A percentile compares a stretch with the other conserved stretches of the same genome.
These are phyloP conservation scores for Craniophora ligustri DNA, from an alignment of 2,888 invertebrate genomes.

Conservation along the genomic window DNA sequence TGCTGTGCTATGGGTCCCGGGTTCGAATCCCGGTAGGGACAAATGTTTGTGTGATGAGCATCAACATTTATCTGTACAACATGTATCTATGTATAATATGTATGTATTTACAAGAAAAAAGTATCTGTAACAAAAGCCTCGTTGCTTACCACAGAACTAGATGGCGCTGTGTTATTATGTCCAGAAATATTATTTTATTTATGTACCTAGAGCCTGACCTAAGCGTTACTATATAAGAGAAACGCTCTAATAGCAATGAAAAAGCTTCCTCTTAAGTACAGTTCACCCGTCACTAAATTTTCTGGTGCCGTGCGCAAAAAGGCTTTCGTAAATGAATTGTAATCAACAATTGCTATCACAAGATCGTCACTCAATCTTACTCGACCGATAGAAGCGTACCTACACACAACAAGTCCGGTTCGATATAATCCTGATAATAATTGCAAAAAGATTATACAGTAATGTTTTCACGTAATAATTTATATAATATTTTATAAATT, in stretches of 20 bases:
- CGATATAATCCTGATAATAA: constrained; percentile 40
- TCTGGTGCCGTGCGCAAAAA: constrained; percentile 66
- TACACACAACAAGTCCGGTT: constrained; percentile 13
- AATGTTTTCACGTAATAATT: neutral
- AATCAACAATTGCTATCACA: constrained; percentile 54
- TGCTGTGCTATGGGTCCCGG: too few species aligned
- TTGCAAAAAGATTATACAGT: constrained; percentile 11
- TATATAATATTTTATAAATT: constrained; percentile 11
- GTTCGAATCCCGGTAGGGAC: too few species aligned
- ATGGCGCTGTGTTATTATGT: too few species aligned
- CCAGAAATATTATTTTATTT: too few species aligned
- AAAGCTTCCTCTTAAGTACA: constrained; percentile 71
- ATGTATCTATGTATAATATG: too few species aligned
- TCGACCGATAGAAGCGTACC: constrained; percentile 32
- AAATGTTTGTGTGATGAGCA: too few species aligned
- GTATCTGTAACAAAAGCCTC: neutral
- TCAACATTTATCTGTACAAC: too few species aligned
- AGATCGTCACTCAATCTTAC: constrained; percentile 36
- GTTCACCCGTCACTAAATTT: constrained; percentile 75
- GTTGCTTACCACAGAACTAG: too few species aligned
- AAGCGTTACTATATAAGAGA: too few species aligned
- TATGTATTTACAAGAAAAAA: too few species aligned
- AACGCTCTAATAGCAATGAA: neutral
- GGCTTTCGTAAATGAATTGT: constrained; percentile 57
- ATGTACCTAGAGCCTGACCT: too few species aligned